Percentiles rank a stretch among this genome's conserved stretches.
These are phyloP conservation scores for Penaeus japonicus DNA, from an alignment of 1,140 invertebrate genomes.

Conservation along the genomic window DNA sequence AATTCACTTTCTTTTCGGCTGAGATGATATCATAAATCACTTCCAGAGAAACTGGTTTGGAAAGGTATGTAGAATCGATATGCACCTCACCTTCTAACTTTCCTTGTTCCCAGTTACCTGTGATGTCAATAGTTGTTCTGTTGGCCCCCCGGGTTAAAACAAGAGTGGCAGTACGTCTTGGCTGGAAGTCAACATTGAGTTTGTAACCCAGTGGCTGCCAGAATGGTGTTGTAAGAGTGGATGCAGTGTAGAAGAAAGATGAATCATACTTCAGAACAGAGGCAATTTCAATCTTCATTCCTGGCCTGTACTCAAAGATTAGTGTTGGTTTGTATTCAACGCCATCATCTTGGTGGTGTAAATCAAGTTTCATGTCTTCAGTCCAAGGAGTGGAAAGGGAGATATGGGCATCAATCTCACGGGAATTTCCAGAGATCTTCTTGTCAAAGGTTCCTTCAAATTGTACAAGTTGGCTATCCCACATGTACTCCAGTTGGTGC, in stretches of 20 bases:
- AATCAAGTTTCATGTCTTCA: neutral
- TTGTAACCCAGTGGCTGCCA: constrained; percentile 37
- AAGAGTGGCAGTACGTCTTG: neutral
- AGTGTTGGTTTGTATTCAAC: constrained; percentile 30
- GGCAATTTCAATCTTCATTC: neutral
- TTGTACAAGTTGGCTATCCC: neutral
- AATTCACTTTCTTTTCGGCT: neutral
- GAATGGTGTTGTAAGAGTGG: constrained; percentile 35
- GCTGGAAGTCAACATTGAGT: constrained; percentile 9
- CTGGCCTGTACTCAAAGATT: neutral
- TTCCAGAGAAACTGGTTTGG: neutral
- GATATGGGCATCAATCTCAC: constrained; percentile 14
- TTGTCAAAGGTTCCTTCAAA: neutral
- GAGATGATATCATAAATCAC: constrained; percentile 8
- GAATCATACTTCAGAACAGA: neutral
- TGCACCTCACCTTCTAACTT: neutral
- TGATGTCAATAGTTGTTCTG: constrained; percentile 22
- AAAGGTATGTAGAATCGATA: constrained; percentile 11
- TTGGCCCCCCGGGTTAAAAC: neutral
- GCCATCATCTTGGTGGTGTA: constrained; percentile 15
- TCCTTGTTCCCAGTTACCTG: neutral
- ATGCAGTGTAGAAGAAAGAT: neutral
- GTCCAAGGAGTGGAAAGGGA: constrained; percentile 3
- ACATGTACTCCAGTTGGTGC: neutral
- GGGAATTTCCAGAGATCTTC: neutral